These are phyloP conservation scores for Zapus hudsonius DNA, from an alignment of 2,113 vertebrate species.

Conservation along the genomic window DNA sequence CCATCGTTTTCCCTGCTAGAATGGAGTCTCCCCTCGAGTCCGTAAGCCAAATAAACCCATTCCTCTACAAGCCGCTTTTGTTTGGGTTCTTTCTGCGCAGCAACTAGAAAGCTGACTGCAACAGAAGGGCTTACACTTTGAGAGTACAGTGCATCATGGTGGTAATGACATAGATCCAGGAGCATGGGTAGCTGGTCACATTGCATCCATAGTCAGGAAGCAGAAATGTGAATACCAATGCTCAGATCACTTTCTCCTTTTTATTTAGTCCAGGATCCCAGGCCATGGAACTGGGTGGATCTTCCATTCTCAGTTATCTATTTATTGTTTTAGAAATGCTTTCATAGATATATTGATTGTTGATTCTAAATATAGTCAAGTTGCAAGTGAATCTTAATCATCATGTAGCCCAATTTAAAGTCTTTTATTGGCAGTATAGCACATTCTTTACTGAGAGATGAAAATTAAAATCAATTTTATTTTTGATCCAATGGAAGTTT, in stretches of 20 bases:
- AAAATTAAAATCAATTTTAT: neutral
- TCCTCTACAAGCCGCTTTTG: too few species aligned
- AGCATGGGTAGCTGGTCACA: too few species aligned
- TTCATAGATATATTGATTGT: too few species aligned
- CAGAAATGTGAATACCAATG: too few species aligned
- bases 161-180: too few species aligned
- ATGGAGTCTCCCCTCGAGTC: too few species aligned
- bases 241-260: neutral
- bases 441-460: neutral
- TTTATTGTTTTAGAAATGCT: neutral
- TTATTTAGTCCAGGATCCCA: too few species aligned
- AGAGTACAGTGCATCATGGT: neutral
- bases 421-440: neutral
- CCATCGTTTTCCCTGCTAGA: too few species aligned
- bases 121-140: neutral
- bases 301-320: neutral
- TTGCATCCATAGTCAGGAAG: neutral
- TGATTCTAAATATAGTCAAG: neutral
- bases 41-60: too few species aligned
- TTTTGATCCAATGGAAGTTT: neutral
- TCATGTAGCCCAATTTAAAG: neutral
- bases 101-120: too few species aligned
- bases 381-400: neutral
- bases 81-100: too few species aligned
- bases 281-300: too few species aligned